Percentiles rank a stretch among this genome's conserved stretches.
Evolutionary conservation across 2,888 invertebrate genomes (phyloP).

Genomic region (Sarcophaga variegata): DNA sequence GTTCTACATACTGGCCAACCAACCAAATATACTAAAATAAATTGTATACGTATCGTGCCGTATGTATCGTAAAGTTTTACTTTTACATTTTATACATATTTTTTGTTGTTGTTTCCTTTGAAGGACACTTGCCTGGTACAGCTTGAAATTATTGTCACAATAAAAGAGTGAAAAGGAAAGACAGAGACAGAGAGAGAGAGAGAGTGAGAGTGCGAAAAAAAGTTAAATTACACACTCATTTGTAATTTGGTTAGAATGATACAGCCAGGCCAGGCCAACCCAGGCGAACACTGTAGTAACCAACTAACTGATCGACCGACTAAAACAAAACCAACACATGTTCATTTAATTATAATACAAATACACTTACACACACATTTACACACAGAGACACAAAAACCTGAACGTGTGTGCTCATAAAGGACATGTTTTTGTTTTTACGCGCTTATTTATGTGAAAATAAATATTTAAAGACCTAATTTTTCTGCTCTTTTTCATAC

Average conservation of each 20-base stretch:
- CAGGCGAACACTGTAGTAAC: neutral
- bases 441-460: conserved; percentile 51
- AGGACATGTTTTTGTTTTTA: conserved; percentile 31
- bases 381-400: neutral
- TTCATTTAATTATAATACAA: neutral
- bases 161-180: too few relatives aligned
- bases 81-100: conserved; percentile 1
- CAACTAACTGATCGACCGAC: neutral
- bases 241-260: conserved; percentile 51
- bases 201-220: too few relatives aligned
- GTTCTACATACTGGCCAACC: conserved; percentile 16
- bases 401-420: conserved; percentile 1
- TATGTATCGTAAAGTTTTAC: conserved; percentile 21
- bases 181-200: too few relatives aligned
- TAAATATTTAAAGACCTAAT: conserved; percentile 61
- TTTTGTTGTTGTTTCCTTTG: neutral
- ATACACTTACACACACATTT: neutral
- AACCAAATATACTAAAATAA: conserved; percentile 20
- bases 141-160: conserved; percentile 60
- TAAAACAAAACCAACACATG: conserved; percentile 14
- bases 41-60: neutral
- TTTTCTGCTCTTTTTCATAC: neutral
- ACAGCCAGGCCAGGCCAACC: conserved; percentile 7
- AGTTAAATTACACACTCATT: conserved; percentile 52
- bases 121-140: conserved; percentile 39